Percentiles rank a stretch among this genome's conserved stretches.
These are phyloP conservation scores for Leucopsar rothschildi DNA, from an alignment of 2,113 vertebrate genomes.

Conservation along the genomic window DNA sequence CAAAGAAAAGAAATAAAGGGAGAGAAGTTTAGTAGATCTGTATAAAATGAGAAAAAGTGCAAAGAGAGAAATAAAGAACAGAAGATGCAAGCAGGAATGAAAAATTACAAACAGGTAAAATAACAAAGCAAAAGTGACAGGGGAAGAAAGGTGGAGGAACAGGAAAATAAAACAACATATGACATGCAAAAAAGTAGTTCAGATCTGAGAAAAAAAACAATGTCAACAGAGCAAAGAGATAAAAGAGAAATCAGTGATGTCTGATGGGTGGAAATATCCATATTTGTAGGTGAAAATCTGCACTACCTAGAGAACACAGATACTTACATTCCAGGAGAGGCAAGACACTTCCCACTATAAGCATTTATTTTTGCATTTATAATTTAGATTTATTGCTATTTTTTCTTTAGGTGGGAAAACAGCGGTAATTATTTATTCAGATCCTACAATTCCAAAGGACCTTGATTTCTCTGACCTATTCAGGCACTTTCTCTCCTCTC, in stretches of 20 bases:
- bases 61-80: background rate
- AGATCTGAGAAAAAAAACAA: slow-evolving; percentile 32
- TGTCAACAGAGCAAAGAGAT: slow-evolving; percentile 39
- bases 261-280: background rate
- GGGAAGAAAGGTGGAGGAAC: slow-evolving; percentile 3
- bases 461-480: background rate
- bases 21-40: background rate
- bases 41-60: background rate
- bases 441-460: background rate
- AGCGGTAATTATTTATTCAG: background rate
- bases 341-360: background rate
- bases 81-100: background rate
- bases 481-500: background rate
- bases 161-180: background rate
- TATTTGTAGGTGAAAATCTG: slow-evolving; percentile 2
- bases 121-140: slow-evolving; percentile 22
- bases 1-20: background rate
- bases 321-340: background rate
- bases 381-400: background rate
- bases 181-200: slow-evolving; percentile 5
- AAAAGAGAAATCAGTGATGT: background rate
- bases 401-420: background rate
- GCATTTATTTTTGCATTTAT: background rate
- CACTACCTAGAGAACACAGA: background rate
- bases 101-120: slow-evolving; percentile 12